Conservation (phyloP, 2,888 invertebrate species). For the Eupithecia subumbrata region DNA sequence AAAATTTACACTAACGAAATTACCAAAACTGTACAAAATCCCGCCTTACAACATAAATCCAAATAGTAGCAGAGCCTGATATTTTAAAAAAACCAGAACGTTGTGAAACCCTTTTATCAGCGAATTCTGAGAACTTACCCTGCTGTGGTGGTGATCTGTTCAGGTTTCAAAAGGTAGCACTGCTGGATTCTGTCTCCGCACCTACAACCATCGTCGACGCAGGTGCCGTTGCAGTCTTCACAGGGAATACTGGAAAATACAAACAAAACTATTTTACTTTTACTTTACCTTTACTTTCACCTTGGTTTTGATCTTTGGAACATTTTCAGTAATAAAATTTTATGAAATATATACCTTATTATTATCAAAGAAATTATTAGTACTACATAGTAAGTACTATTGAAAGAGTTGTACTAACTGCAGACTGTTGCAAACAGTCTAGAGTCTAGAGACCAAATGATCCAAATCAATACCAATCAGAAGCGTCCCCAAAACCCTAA, state of each 20-base stretch:
- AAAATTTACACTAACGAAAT: too few relatives aligned
- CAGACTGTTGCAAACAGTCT: background rate
- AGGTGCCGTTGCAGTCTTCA: slow-evolving; percentile 51
- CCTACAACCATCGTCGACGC: slow-evolving; percentile 48
- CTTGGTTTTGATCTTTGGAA: background rate
- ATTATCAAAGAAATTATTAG: background rate
- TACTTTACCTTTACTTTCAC: background rate
- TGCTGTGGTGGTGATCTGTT: slow-evolving; percentile 48
- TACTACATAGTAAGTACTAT: background rate
- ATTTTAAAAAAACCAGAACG: background rate
- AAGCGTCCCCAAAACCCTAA: too few relatives aligned
- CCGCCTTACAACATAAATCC: background rate
- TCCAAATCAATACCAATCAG: background rate
- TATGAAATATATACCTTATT: background rate
- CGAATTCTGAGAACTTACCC: slow-evolving; percentile 46
- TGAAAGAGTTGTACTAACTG: background rate
- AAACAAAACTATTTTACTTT: too few relatives aligned
- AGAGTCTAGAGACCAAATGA: background rate
- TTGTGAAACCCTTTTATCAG: too few relatives aligned
- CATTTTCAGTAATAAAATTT: background rate
- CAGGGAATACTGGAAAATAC: slow-evolving; percentile 61
- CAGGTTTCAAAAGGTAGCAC: slow-evolving; percentile 44
- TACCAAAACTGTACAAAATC: too few relatives aligned
- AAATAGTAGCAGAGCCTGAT: background rate
- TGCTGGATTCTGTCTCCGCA: slow-evolving; percentile 50